Evolutionary conservation across 2,113 vertebrate species (phyloP).

Genomic region (Tor tambroides): DNA sequence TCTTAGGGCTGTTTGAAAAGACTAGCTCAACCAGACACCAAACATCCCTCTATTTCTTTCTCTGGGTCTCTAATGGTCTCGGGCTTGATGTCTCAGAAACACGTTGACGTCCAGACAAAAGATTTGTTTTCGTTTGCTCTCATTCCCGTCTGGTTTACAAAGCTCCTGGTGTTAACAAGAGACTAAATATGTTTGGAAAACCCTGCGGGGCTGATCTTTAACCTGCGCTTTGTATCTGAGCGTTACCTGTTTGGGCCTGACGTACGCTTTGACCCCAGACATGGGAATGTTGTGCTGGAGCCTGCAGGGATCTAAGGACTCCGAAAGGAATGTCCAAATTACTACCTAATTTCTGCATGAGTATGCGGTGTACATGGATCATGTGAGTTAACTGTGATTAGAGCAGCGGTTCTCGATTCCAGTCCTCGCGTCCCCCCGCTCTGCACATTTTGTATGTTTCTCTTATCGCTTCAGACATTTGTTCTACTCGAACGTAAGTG

Average conservation of each 20-base stretch:
- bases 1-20: neutral
- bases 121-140: constrained; percentile 1
- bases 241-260: constrained; percentile 67
- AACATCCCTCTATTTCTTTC: neutral
- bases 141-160: constrained; percentile 45
- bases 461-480: too few relatives aligned
- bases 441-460: too few relatives aligned
- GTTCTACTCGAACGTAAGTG: too few relatives aligned
- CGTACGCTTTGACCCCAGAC: constrained; percentile 38
- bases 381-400: neutral
- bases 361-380: neutral
- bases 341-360: constrained; percentile 54
- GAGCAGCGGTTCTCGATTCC: too few relatives aligned
- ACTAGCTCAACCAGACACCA: neutral
- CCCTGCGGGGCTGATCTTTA: constrained; percentile 60
- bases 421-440: too few relatives aligned
- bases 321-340: constrained; percentile 66
- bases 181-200: constrained; percentile 60
- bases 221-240: constrained; percentile 66
- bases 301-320: constrained; percentile 58
- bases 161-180: constrained; percentile 55
- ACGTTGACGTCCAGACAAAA: constrained; percentile 42
- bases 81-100: neutral
- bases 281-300: constrained; percentile 42
- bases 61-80: neutral